Evolutionary conservation across 2,797 vertebrate genomes (phyloP).

Genomic region (Miichthys miiuy): DNA sequence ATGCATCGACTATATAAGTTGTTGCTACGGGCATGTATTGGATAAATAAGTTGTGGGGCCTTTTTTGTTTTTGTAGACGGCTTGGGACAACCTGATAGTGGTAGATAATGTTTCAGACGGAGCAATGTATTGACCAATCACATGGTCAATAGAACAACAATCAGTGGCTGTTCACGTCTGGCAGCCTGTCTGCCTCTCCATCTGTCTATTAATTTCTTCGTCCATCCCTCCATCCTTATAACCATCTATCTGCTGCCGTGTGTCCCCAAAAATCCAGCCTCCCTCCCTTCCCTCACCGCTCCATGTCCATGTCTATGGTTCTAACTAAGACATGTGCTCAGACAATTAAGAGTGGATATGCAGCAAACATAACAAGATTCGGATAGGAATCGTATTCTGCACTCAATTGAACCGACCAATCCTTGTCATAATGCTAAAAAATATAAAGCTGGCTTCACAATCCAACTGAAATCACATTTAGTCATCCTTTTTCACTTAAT

Average conservation of each 20-base stretch:
- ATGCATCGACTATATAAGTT: not conserved
- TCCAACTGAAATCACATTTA: not conserved
- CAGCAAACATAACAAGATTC: not conserved
- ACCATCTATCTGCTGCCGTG: slow-evolving; percentile 16
- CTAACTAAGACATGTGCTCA: not conserved
- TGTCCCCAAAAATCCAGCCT: not conserved
- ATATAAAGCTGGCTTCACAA: not conserved
- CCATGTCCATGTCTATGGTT: not conserved
- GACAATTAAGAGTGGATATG: not conserved
- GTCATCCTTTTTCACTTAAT: not conserved
- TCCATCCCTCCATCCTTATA: not conserved
- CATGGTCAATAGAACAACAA: slow-evolving; percentile 67
- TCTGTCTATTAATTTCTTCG: slow-evolving; percentile 37
- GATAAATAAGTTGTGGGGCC: slow-evolving; percentile 11
- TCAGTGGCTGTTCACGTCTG: slow-evolving; percentile 53
- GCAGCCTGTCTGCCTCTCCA: slow-evolving; percentile 53
- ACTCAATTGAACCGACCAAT: not conserved
- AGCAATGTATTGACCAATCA: slow-evolving; percentile 64
- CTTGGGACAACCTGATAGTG: slow-evolving; percentile 50
- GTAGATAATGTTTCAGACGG: slow-evolving; percentile 60
- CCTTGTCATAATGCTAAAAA: not conserved
- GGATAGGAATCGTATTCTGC: not conserved
- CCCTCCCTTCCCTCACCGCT: too few species aligned
- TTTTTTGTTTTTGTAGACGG: slow-evolving; percentile 29
- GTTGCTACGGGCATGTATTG: slow-evolving; percentile 2